Conservation (phyloP, 2,797 vertebrate species). For the Bryconaethiops microstoma region DNA sequence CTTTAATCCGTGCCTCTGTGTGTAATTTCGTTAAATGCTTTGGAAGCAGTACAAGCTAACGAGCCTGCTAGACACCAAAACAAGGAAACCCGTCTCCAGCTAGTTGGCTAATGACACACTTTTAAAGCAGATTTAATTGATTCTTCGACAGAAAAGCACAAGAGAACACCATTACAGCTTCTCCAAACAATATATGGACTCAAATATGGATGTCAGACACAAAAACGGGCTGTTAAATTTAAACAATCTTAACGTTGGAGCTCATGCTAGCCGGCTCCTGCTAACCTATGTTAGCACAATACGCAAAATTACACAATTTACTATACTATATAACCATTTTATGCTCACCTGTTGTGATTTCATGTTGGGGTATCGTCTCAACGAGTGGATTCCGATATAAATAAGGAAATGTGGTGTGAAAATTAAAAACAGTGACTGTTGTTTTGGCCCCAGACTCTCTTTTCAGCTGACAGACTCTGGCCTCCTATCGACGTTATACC, state of each 20-base stretch:
- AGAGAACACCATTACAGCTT: neutral
- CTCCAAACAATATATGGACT: no score
- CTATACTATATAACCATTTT: neutral
- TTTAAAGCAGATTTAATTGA: neutral
- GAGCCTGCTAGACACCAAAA: constrained; percentile 18
- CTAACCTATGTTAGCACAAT: constrained; percentile 45
- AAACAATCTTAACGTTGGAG: neutral
- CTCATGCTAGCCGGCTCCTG: constrained; percentile 31
- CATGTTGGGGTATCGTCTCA: constrained; percentile 30
- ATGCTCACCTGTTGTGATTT: constrained; percentile 39
- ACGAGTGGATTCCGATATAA: neutral
- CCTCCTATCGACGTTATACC: constrained; percentile 46
- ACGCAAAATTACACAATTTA: constrained; percentile 21
- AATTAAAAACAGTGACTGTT: neutral
- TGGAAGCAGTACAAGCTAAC: neutral
- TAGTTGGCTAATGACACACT: neutral
- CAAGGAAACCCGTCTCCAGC: constrained; percentile 4
- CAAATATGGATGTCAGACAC: neutral
- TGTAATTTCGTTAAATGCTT: neutral
- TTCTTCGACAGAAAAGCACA: neutral
- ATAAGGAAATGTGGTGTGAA: neutral
- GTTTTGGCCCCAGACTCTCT: constrained; percentile 44
- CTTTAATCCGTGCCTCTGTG: neutral
- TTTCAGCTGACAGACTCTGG: constrained; percentile 44
- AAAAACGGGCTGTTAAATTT: neutral